Conservation (phyloP, 2,797 vertebrate species). For the Hafferia zeledoni region DNA sequence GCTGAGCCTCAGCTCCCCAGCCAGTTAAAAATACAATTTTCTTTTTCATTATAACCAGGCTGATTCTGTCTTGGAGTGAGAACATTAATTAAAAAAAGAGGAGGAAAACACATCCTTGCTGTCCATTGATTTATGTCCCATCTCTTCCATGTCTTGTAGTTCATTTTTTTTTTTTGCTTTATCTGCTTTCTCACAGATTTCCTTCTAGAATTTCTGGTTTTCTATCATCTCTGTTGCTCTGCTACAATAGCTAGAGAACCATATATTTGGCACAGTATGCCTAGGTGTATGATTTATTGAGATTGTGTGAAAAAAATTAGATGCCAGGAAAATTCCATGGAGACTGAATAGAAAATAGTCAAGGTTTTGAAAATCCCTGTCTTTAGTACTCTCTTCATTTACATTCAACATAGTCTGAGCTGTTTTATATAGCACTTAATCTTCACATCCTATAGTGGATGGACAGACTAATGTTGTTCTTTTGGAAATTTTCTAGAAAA, state of each 20-base stretch:
- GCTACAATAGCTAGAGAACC: background rate
- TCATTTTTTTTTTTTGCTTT: background rate
- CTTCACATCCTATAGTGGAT: background rate
- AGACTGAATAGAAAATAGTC: background rate
- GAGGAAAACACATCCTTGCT: background rate
- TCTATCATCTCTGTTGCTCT: background rate
- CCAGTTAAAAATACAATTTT: background rate
- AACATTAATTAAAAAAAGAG: background rate
- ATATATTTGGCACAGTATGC: background rate
- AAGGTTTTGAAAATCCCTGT: background rate
- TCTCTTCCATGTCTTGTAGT: background rate
- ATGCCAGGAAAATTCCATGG: background rate
- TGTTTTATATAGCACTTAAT: background rate
- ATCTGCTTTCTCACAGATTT: background rate
- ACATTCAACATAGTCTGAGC: background rate
- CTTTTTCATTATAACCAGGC: background rate
- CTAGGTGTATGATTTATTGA: background rate
- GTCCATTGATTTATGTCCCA: background rate
- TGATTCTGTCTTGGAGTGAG: background rate
- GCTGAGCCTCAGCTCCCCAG: background rate
- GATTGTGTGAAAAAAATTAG: background rate
- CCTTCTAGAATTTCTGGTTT: background rate
- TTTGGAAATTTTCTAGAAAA: constrained; percentile 83
- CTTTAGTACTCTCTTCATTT: background rate
- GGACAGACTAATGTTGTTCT: background rate